A percentile compares a stretch with the other conserved stretches of the same genome.
phyloP scores from a whole-genome alignment of 2,113 vertebrate species.

The Erythrolamprus reginae region DNA sequence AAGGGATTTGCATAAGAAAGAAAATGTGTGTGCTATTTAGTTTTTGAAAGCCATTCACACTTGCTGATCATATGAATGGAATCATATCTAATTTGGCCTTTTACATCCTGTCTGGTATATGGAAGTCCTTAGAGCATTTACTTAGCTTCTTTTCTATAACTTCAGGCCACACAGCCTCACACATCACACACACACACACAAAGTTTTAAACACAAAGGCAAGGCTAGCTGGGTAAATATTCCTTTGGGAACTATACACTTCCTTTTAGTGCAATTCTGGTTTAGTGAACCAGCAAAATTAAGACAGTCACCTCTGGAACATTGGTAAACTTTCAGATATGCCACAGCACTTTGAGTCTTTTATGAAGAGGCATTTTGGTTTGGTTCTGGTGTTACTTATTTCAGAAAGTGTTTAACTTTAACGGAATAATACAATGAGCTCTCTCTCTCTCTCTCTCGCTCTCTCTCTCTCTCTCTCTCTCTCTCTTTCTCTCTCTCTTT shows the following conservation, averaged over 20 bases:
- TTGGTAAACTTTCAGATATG: neutral
- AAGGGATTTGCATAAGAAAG: neutral
- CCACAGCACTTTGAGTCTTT: neutral
- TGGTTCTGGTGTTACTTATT: neutral
- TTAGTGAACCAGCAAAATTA: neutral
- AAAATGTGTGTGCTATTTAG: neutral
- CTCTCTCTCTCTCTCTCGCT: neutral
- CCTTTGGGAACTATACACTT: neutral
- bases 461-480: neutral
- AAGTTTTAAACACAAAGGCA: neutral
- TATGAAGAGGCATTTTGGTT: neutral
- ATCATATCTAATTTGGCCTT: neutral
- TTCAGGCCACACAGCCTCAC: neutral
- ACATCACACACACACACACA: neutral
- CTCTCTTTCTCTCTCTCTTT: neutral
- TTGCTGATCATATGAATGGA: neutral
- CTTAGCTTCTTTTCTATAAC: neutral
- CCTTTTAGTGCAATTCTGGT: neutral
- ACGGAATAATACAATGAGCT: no score
- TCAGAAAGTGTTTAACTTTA: neutral
- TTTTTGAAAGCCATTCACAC: neutral
- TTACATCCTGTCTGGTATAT: neutral
- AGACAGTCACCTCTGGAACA: neutral
- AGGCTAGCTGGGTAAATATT: neutral
- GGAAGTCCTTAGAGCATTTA: neutral